Conservation (phyloP, 2,888 invertebrate species). For the Subacronicta megacephala region DNA sequence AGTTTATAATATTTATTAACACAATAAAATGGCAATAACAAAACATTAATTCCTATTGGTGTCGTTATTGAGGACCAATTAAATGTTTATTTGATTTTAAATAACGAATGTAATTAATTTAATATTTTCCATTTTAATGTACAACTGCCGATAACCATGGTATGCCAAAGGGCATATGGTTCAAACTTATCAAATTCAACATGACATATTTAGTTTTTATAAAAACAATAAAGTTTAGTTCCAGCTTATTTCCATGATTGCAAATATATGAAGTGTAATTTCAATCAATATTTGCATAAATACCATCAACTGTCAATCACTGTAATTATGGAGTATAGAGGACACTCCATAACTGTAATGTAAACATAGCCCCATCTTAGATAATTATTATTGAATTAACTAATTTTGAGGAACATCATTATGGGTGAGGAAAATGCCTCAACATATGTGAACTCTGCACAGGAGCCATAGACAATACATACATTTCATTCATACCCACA, state of each 20-base stretch:
- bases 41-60: slow-evolving; percentile 56
- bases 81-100: slow-evolving; percentile 29
- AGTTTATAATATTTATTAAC: slow-evolving; percentile 58
- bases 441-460: slow-evolving; percentile 12
- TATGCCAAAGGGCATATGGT: slow-evolving; percentile 1
- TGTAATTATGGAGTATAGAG: too few species aligned
- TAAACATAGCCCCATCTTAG: too few species aligned
- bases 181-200: slow-evolving; percentile 24
- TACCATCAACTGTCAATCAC: background rate
- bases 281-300: too few species aligned
- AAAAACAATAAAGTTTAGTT: slow-evolving; percentile 1
- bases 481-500: slow-evolving; percentile 28
- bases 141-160: too few species aligned
- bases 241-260: slow-evolving; percentile 1
- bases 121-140: slow-evolving; percentile 5
- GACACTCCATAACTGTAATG: too few species aligned
- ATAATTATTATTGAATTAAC: slow-evolving; percentile 8
- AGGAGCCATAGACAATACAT: slow-evolving; percentile 10
- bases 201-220: background rate
- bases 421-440: slow-evolving; percentile 12
- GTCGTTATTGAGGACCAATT: slow-evolving; percentile 44
- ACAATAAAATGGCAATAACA: slow-evolving; percentile 64
- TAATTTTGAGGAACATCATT: slow-evolving; percentile 25
- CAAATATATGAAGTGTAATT: slow-evolving; percentile 14
- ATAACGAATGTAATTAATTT: slow-evolving; percentile 28